phyloP scores from a whole-genome alignment of 37 sponge, comb jelly and placozoan genomes.

The Chondrilla cf. caribensis region DNA sequence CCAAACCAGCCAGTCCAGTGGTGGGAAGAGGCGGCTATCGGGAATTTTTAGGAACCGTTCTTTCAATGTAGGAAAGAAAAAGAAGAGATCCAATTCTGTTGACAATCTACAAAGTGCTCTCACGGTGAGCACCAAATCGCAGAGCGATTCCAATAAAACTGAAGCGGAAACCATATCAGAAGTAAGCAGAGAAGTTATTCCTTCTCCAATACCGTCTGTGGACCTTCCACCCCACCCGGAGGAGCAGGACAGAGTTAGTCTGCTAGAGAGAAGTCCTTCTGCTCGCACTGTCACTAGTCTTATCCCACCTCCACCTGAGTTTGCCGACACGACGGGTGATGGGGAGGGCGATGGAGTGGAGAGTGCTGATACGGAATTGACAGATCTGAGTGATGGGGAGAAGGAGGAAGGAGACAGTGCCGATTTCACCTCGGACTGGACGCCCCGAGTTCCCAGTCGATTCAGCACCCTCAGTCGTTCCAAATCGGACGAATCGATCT shows the following conservation, averaged over 20 bases:
- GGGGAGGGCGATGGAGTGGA: background rate
- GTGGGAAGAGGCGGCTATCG: background rate
- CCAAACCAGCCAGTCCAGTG: background rate
- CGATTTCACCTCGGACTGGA: conserved; percentile 11
- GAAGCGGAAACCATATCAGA: no score
- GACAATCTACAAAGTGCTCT: background rate
- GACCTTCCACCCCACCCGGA: no score
- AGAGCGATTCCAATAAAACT: no score
- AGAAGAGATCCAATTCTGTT: background rate
- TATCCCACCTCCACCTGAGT: conserved; percentile 15
- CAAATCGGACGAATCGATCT: conserved; percentile 13
- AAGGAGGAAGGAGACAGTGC: background rate
- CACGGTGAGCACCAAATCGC: no score
- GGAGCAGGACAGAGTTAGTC: no score
- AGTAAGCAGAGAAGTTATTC: no score
- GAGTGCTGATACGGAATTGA: background rate
- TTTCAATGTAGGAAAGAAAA: background rate
- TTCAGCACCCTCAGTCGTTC: background rate
- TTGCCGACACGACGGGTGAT: background rate
- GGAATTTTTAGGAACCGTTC: background rate
- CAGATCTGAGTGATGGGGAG: no score
- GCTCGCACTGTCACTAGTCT: background rate
- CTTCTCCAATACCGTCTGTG: no score
- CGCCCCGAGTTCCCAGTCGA: background rate
- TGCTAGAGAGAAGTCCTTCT: background rate